A percentile compares a stretch with the other conserved stretches of the same genome.
Evolutionary conservation across 2,113 vertebrate species (phyloP).

Genomic region (Brachyhypopomus gauderio): DNA sequence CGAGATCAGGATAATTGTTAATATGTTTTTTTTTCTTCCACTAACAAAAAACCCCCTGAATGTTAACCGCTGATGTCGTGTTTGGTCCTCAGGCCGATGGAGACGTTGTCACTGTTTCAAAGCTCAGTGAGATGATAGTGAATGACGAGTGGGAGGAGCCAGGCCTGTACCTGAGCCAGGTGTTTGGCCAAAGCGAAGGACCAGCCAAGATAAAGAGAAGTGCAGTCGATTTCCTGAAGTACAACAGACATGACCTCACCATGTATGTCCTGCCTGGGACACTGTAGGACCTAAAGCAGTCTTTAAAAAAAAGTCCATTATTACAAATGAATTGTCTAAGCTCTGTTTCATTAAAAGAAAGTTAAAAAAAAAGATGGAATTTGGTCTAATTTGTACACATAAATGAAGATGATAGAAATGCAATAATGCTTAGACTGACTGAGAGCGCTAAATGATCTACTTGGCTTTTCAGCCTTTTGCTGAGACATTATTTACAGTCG

Average conservation of each 20-base stretch:
- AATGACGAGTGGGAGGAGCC: conserved; percentile 63
- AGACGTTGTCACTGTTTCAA: conserved; percentile 57
- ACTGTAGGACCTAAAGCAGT: conserved; percentile 57
- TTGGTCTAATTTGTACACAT: neutral
- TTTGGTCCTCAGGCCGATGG: conserved; percentile 46
- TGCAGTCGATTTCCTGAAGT: conserved; percentile 77
- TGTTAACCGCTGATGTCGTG: neutral
- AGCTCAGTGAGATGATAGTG: conserved; percentile 61
- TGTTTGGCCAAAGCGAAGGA: conserved; percentile 53
- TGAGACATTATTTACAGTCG: conserved; percentile 26
- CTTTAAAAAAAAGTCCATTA: neutral
- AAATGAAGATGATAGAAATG: neutral
- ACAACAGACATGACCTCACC: conserved; percentile 83
- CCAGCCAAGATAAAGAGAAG: conserved; percentile 66
- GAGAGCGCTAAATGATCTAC: neutral
- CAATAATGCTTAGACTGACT: neutral
- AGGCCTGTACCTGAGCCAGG: conserved; percentile 53
- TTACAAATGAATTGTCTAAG: conserved; percentile 1
- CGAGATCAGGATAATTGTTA: neutral
- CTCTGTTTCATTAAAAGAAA: neutral
- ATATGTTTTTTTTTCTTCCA: neutral
- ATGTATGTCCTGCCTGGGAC: conserved; percentile 80
- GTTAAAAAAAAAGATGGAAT: neutral
- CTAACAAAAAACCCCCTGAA: too few species aligned
- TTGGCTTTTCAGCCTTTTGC: conserved; percentile 17